Percentiles rank a stretch among this genome's conserved stretches.
These are phyloP conservation scores for Hyposoter dolosus DNA, from an alignment of 2,888 invertebrate species.

Conservation along the genomic window DNA sequence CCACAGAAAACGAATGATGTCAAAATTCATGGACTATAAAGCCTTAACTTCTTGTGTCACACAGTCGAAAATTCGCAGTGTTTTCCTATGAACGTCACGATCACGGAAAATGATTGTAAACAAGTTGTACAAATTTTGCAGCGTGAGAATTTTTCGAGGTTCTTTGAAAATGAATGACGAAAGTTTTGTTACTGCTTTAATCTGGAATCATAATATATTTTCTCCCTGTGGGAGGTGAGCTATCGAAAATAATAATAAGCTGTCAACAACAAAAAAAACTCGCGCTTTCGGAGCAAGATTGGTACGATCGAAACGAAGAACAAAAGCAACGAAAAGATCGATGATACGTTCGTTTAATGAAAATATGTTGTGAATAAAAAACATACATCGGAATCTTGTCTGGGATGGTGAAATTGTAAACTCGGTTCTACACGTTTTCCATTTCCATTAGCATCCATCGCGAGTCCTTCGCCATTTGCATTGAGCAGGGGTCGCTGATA, in stretches of 20 bases:
- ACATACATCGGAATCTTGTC: constrained; percentile 90
- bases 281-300: neutral
- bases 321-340: neutral
- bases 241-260: neutral
- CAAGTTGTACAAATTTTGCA: neutral
- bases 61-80: neutral
- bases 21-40: neutral
- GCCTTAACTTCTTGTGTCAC: neutral
- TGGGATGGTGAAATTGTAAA: constrained; percentile 88
- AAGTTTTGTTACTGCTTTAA: neutral
- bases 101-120: neutral
- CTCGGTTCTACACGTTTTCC: constrained; percentile 88
- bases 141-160: neutral
- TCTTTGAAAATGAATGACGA: neutral
- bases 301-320: neutral
- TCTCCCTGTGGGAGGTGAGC: neutral
- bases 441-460: constrained; percentile 86
- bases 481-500: constrained; percentile 66
- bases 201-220: neutral
- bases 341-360: neutral
- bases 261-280: constrained; percentile 4
- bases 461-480: constrained; percentile 68
- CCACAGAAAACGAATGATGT: neutral
- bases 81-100: neutral
- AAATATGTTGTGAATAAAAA: constrained; percentile 27